Evolutionary conservation across 2,113 vertebrate genomes (phyloP), one percentile per base, ranked within the genome.

Genomic region (Hypomesus transpacificus): DNA sequence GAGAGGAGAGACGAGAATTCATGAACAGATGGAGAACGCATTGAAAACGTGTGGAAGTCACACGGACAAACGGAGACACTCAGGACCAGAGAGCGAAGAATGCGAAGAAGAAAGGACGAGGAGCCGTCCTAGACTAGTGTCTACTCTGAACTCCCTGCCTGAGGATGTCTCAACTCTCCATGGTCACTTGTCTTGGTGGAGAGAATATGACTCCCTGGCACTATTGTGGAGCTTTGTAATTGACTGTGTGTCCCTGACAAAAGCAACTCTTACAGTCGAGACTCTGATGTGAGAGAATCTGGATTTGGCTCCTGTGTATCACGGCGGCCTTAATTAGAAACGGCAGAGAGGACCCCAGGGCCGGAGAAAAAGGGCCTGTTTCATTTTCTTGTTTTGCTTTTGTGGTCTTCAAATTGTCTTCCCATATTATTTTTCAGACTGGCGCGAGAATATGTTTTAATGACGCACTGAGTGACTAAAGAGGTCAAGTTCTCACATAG

Each of bases 321-420:
- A 89, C 76, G 80, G 90, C 84, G 85, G 86, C 66, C 86, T 90
- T 90, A 91, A 89, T 92, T 90, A 89, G 87, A 90, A 88, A 46
- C 84, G 77, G 74, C 81, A 87, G 84, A 75, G 81, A 83, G 85
- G 81, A 82, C 85, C 86, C 52, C 59, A 76, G 82, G 86, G 79
- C 76, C 75, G 2, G 69, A 79, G 61, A 20, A 56, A 56, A 20
- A 81, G 82, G 71, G 81, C 76, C 79, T 66, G 72, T 90, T 89
- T 85, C 78, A 82, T 85, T 89, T 89, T 87, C 86, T 17, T 56
- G 6, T 78, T 88, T 89, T 78, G 87, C 87, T 84, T 91, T 92
- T 90, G 86, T 90, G 86, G 68, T 85, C 74, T 82, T 82, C 83
- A 85, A 82, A 84, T 86, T 80, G 75, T 85, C 81, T 80, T 81